Percentiles rank a stretch among this genome's conserved stretches.
Evolutionary conservation across 1,140 invertebrate genomes (phyloP).

Genomic region (Trichogramma pretiosum): DNA sequence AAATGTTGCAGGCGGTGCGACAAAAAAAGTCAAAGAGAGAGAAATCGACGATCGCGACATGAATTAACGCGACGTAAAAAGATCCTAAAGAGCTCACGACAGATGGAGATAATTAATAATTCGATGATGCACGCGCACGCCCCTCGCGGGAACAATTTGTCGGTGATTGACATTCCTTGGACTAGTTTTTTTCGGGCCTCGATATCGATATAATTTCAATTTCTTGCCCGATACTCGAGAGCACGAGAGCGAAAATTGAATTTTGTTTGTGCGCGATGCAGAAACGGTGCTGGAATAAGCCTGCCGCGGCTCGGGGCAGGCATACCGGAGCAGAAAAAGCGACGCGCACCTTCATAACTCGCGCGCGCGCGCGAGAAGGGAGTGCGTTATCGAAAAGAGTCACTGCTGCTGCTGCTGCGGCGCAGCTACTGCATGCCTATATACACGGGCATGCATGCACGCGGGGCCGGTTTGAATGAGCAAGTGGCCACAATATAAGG

Average conservation of each 20-base stretch:
- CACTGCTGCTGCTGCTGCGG: not conserved
- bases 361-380: constrained; percentile 1
- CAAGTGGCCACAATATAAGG: not conserved
- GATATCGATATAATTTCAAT: too few species aligned
- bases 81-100: too few species aligned
- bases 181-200: constrained; percentile 18
- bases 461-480: too few species aligned
- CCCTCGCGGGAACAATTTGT: constrained; percentile 45
- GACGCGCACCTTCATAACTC: too few species aligned
- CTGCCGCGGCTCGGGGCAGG: too few species aligned
- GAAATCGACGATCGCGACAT: too few species aligned
- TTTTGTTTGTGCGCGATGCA: not conserved
- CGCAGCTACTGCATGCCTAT: too few species aligned
- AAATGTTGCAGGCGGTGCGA: constrained; percentile 14
- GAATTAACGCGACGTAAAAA: too few species aligned
- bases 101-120: constrained; percentile 42
- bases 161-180: constrained; percentile 23
- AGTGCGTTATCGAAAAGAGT: constrained; percentile 15
- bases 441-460: too few species aligned
- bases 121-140: constrained; percentile 24
- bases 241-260: constrained; percentile 10
- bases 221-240: too few species aligned
- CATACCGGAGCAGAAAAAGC: too few species aligned
- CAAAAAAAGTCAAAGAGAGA: constrained; percentile 25
- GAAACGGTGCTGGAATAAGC: constrained; percentile 2